A percentile compares a stretch with the other conserved stretches of the same genome.
Evolutionary conservation across 2,888 invertebrate species (phyloP).

Genomic region (Hirtodrosophila trivittata): DNA sequence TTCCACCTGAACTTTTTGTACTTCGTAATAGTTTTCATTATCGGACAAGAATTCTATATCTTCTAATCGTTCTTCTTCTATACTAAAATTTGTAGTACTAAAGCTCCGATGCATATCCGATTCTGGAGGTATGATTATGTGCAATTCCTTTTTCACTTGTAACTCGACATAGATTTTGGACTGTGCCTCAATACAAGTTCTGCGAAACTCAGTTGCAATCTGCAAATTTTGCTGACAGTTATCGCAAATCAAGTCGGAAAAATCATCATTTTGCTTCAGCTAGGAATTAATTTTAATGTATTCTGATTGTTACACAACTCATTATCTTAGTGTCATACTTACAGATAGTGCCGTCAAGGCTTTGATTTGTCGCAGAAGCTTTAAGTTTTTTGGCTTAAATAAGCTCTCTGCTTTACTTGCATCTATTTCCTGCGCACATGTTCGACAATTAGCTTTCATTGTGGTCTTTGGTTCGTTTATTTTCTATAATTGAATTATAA

Average conservation of each 20-base stretch:
- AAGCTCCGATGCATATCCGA: no score
- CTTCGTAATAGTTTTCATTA: constrained; percentile 30
- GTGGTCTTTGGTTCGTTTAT: neutral
- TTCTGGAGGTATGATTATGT: no score
- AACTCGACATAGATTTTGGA: constrained; percentile 6
- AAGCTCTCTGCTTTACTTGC: constrained; percentile 20
- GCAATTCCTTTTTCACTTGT: no score
- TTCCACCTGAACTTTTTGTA: constrained; percentile 18
- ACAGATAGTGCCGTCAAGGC: constrained; percentile 43
- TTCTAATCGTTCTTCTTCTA: constrained; percentile 28
- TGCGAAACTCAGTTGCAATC: constrained; percentile 54
- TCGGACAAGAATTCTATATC: no score
- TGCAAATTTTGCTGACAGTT: constrained; percentile 41
- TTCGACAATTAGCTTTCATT: constrained; percentile 38
- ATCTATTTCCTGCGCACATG: constrained; percentile 41
- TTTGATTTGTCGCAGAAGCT: constrained; percentile 42
- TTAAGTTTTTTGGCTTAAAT: constrained; percentile 31
- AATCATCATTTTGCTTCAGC: constrained; percentile 27
- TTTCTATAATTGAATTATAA: no score
- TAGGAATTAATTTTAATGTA: neutral
- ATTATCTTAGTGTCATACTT: neutral
- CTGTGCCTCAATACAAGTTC: constrained; percentile 51
- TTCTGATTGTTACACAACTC: neutral
- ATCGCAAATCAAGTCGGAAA: constrained; percentile 49
- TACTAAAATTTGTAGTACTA: no score